Base-by-base conservation (phyloP, 2,797 vertebrate species). In the Adelosebastes latens region DNA sequence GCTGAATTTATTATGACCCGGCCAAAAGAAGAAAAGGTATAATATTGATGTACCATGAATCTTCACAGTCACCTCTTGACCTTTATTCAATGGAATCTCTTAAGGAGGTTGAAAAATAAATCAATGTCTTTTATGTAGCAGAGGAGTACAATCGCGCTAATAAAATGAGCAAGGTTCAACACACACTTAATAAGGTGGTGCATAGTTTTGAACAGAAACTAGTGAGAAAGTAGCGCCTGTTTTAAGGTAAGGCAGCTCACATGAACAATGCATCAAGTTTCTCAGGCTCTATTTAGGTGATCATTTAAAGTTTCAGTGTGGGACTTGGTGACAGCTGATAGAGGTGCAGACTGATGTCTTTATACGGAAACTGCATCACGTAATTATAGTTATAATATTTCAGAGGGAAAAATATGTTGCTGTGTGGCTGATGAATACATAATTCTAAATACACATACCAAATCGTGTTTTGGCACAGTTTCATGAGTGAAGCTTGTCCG, bases 1-100 rank as follows among this genome's bases (percentile, higher is more conserved):
- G 86, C 83, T 73, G 90, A 91, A 94, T 94, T 89, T 88, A 90
- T 94, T 91, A 92, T 73, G 86, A 88, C 74, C 87, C 59, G n/a
- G 70, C 84, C 85, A 77, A 91, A 86, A 85, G 81, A 80, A 78
- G 76, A 74, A 83, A 73, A 78, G 71, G 80, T 69, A 53, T 64
- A 75, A 77, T 91, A 91, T 89, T 86, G 89, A 93, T 89, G 81
- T 78, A 82, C 85, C 90, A 77, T 92, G 87, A 91, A 89, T 92
- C 90, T 88, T 81, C 69, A 46, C 24, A 60, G 66, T 85, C 87
- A 90, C 88, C 90, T 81, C 81, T 72, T 88, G 87, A 93, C 90
- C 84, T 92, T 91, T 86, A 71, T 68, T 88, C 90, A 82, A 71
- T 90, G 53, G 82, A 87, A 83, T 86, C 80, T 86, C 84, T 80